Evolutionary conservation across 2,113 vertebrate species (phyloP).

Genomic region (Mirza zaza): DNA sequence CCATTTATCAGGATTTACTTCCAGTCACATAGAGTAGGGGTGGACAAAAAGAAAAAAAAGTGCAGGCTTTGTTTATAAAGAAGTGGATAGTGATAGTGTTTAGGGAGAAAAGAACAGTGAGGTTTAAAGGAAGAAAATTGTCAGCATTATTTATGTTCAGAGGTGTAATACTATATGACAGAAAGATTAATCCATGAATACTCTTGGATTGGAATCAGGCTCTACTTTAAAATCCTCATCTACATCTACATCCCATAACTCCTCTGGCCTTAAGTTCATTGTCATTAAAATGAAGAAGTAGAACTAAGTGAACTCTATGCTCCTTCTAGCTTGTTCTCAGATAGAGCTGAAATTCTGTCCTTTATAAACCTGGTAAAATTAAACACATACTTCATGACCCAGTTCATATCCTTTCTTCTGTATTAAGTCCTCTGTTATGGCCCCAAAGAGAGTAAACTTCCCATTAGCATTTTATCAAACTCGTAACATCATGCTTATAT

Average conservation of each 20-base stretch:
- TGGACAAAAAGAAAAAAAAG: neutral
- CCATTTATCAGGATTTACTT: neutral
- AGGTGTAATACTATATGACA: neutral
- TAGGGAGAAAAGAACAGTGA: neutral
- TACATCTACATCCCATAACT: neutral
- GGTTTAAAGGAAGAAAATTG: neutral
- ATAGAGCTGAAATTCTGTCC: neutral
- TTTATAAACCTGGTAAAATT: neutral
- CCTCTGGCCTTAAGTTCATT: neutral
- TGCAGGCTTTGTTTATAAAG: neutral
- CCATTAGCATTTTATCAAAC: neutral
- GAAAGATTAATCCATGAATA: neutral
- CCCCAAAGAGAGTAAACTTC: neutral
- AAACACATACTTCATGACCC: neutral
- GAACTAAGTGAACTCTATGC: neutral
- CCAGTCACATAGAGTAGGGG: neutral
- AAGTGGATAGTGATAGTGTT: neutral
- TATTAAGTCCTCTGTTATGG: neutral
- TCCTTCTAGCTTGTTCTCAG: neutral
- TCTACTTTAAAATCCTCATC: neutral
- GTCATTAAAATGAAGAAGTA: neutral
- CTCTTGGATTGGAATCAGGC: neutral
- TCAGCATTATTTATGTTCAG: neutral
- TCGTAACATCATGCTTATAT: neutral
- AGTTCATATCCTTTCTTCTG: neutral